Evolutionary conservation across 2,888 invertebrate genomes (phyloP).

Genomic region (Drosophila paramelanica): DNA sequence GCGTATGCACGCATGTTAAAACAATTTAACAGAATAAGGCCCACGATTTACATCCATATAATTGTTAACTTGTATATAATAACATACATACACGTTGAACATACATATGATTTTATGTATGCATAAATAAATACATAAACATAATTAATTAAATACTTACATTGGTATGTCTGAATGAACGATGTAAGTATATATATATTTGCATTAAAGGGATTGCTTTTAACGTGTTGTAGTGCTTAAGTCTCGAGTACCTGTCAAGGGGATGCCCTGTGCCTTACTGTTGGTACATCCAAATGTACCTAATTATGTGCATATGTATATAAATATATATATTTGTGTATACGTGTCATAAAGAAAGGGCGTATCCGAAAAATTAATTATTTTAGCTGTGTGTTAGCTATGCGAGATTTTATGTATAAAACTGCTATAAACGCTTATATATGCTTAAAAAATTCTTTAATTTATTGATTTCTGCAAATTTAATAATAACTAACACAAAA

Average conservation of each 20-base stretch:
- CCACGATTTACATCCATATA: constrained; percentile 2
- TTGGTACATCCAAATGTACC: background rate
- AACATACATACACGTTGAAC: background rate
- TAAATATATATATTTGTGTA: background rate
- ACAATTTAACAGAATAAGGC: constrained; percentile 5
- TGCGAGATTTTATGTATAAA: no score
- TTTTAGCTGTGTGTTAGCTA: no score
- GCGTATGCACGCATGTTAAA: constrained; percentile 4
- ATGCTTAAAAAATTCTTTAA: no score
- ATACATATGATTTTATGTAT: constrained; percentile 4
- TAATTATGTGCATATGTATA: background rate
- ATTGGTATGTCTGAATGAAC: background rate
- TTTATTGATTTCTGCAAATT: no score
- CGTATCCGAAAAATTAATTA: no score
- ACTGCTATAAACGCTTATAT: no score
- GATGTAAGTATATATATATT: background rate
- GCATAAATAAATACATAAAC: background rate
- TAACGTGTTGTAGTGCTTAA: background rate
- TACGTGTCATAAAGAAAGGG: no score
- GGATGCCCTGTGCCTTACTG: background rate
- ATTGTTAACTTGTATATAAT: background rate
- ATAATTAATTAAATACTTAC: background rate
- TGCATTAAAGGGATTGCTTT: background rate
- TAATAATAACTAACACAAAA: no score
- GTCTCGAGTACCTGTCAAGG: background rate